Percentiles rank a stretch among this genome's conserved stretches.
Evolutionary conservation across 2,797 vertebrate genomes (phyloP).

Genomic region (Mycteria americana): DNA sequence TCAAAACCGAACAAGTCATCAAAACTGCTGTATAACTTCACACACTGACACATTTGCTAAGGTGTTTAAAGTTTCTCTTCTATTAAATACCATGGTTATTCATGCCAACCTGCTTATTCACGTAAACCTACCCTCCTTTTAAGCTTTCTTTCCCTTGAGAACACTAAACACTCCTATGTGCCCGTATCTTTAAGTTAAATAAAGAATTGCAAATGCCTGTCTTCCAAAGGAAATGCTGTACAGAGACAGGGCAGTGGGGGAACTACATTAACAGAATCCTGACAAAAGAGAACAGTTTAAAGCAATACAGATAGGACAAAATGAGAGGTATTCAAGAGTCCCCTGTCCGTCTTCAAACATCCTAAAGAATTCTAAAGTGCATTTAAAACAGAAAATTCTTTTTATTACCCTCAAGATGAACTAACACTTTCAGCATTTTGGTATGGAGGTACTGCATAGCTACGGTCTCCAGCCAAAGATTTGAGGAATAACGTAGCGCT

Average conservation of each 20-base stretch:
- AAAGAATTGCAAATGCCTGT: conserved; percentile 3
- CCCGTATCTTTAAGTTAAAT: neutral
- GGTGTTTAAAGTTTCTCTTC: conserved; percentile 19
- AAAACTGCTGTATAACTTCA: neutral
- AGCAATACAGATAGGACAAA: neutral
- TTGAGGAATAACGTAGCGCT: neutral
- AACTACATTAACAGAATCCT: neutral
- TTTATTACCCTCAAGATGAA: neutral
- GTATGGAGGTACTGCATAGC: neutral
- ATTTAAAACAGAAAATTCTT: neutral
- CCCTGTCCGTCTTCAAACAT: neutral
- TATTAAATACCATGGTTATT: conserved; percentile 17
- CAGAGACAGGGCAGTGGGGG: neutral
- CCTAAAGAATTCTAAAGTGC: neutral
- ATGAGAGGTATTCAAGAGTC: neutral
- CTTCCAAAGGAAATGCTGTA: neutral
- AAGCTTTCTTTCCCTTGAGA: conserved; percentile 10
- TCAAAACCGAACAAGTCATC: neutral
- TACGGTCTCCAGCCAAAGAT: neutral
- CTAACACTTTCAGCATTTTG: neutral
- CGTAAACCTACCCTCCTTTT: neutral
- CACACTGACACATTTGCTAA: neutral
- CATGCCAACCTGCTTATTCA: conserved; percentile 4
- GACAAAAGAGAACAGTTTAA: neutral
- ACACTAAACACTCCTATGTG: neutral